Evolutionary conservation across 2,888 invertebrate species (phyloP), one percentile per base, ranked within the genome.

Genomic region (Tanytarsus gracilentus): DNA sequence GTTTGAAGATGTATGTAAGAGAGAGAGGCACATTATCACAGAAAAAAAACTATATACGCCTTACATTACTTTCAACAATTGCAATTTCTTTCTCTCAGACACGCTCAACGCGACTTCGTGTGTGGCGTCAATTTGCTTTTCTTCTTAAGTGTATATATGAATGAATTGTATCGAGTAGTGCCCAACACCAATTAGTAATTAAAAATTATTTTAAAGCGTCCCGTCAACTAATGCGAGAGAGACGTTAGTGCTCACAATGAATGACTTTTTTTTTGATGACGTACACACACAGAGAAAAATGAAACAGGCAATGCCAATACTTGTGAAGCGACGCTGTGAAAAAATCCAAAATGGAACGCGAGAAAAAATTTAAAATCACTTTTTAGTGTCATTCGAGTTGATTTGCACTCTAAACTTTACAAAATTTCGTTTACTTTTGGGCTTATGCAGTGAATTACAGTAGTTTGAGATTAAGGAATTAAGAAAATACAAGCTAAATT

Each of bases 331-430:
- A 44, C 44, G 44, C 44, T 44, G 44, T 44, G 44, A 18, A 44
- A 44, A 44, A 44, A 44, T 23, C 23, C 44, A 44, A 44, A 44
- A 44, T 44, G 44, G 44, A 44, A 44, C 33, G 23, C 44, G 44
- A 16, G 23, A 44, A 44, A 44, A 44, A 18, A 44, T 44, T 44
- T 18, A 9, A 44, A 44, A 44, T 18, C 23, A 44, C 23, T 23
- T 44, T 44, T 36, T 44, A n/a, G n/a, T n/a, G n/a, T n/a, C n/a
- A n/a, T n/a, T n/a, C n/a, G 18, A 44, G 7, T 8, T 23, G 23
- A 18, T 44, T 44, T 44, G 4, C 21, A 18, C 16, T n/a, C n/a
- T n/a, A n/a, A n/a, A n/a, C n/a, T n/a, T n/a, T n/a, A n/a, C n/a
- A n/a, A n/a, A n/a, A n/a, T n/a, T n/a, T n/a, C n/a, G n/a, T n/a